These are phyloP conservation scores for Bergia sp. DNA, from an alignment of 92 coral and sea anemone species.

Conservation along the genomic window DNA sequence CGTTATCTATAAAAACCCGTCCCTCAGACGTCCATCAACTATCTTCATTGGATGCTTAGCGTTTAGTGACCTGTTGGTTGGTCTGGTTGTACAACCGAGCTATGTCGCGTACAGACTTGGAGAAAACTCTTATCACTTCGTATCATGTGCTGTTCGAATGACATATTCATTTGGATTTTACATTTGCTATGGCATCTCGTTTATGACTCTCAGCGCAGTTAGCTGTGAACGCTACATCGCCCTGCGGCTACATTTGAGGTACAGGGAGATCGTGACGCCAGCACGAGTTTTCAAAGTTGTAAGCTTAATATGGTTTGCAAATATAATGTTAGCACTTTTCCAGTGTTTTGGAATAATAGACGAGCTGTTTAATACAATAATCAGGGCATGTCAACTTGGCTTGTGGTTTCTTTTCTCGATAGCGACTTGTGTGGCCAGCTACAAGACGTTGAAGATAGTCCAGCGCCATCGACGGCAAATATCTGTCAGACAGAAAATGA, in stretches of 20 bases:
- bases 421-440: slow-evolving; percentile 5
- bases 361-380: background rate
- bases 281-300: slow-evolving; percentile 30
- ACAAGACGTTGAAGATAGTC: slow-evolving; percentile 8
- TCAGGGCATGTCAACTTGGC: slow-evolving; percentile 6
- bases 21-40: slow-evolving; percentile 41
- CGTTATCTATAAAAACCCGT: background rate
- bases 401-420: slow-evolving; percentile 31
- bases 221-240: slow-evolving; percentile 51
- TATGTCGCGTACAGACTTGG: slow-evolving; percentile 34
- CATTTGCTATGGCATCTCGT: slow-evolving; percentile 48
- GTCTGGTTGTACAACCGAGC: slow-evolving; percentile 45
- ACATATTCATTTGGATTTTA: slow-evolving; percentile 27
- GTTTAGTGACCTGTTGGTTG: slow-evolving; percentile 37
- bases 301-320: slow-evolving; percentile 20
- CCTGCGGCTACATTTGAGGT: slow-evolving; percentile 32
- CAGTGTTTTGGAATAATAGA: slow-evolving; percentile 36
- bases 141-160: slow-evolving; percentile 46
- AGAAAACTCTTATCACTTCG: slow-evolving; percentile 41
- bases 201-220: slow-evolving; percentile 42
- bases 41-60: slow-evolving; percentile 43
- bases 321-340: background rate
- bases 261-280: slow-evolving; percentile 17
- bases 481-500: background rate
- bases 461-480: slow-evolving; percentile 41